phyloP scores from a whole-genome alignment of 1,140 invertebrate species.

The Drosophila littoralis region DNA sequence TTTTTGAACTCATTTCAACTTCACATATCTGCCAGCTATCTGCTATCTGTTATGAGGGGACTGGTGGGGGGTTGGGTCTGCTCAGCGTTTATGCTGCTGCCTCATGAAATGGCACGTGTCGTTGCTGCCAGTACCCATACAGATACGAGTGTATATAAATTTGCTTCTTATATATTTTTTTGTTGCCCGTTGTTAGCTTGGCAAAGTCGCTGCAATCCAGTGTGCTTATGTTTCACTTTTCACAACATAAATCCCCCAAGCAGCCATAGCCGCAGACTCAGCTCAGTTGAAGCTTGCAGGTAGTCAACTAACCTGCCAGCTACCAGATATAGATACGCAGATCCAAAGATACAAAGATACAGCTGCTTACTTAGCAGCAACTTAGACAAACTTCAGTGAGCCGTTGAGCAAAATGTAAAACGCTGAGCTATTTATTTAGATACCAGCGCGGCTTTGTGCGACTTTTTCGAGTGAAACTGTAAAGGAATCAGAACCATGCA shows the following conservation, averaged over 20 bases:
- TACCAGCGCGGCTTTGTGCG: conserved; percentile 37
- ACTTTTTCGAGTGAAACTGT: conserved; percentile 38
- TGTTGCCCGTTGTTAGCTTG: conserved; percentile 51
- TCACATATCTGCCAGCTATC: conserved; percentile 45
- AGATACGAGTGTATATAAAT: conserved; percentile 20
- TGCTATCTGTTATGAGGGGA: conserved; percentile 9
- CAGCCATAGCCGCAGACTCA: conserved; percentile 59
- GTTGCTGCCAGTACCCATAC: conserved; percentile 35
- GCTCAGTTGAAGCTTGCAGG: conserved; percentile 27
- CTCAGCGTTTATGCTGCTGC: conserved; percentile 61
- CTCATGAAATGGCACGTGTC: conserved; percentile 76
- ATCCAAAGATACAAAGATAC: conserved; percentile 8
- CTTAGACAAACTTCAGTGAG: conserved; percentile 45
- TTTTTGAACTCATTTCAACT: conserved; percentile 78
- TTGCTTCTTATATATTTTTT: conserved; percentile 14
- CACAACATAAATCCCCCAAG: conserved; percentile 78
- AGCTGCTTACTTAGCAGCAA: conserved; percentile 39
- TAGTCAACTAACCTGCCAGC: conserved; percentile 23
- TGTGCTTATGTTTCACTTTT: conserved; percentile 79
- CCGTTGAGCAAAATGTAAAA: conserved; percentile 40
- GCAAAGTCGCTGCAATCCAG: conserved; percentile 71
- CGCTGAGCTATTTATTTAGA: conserved; percentile 79
- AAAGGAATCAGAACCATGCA: conserved; percentile 66
- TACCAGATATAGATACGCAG: conserved; percentile 27
- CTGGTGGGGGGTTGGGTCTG: background rate